A percentile compares a stretch with the other conserved stretches of the same genome.
Evolutionary conservation across 35 echinoderm and acorn worm species (phyloP).

Genomic region (Ophioderma brevispina): DNA sequence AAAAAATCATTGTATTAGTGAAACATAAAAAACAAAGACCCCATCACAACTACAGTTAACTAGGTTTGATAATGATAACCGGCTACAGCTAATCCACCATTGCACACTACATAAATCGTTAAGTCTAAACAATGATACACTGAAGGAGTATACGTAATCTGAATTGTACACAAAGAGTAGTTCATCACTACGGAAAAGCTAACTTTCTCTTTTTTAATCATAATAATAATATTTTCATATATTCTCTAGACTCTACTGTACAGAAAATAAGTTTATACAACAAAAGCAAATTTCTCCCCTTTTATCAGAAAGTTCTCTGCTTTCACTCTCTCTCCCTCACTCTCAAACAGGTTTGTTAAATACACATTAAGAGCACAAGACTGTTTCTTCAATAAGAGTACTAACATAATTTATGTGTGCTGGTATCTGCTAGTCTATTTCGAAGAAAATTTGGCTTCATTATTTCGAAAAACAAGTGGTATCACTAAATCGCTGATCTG

Average conservation of each 20-base stretch:
- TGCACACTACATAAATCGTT: not conserved
- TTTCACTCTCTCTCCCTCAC: no score
- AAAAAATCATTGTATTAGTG: not conserved
- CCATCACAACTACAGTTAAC: not conserved
- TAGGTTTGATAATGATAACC: not conserved
- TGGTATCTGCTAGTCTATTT: not conserved
- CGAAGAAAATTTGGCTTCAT: not conserved
- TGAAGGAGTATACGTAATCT: no score
- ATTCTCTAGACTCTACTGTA: constrained; percentile 14
- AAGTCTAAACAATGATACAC: no score
- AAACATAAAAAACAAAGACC: not conserved
- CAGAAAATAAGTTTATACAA: constrained; percentile 12
- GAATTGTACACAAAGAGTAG: no score
- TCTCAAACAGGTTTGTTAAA: no score
- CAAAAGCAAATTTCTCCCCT: not conserved
- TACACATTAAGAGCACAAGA: not conserved
- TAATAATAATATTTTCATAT: not conserved
- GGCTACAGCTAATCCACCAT: not conserved
- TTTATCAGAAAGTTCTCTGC: no score
- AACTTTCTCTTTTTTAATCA: not conserved
- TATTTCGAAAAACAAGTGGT: not conserved
- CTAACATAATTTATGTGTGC: not conserved
- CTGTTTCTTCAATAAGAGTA: not conserved
- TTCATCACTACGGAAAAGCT: no score
- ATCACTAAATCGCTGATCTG: no score